Conservation (phyloP, 2,113 vertebrate genomes). For the Helogale parvula region DNA sequence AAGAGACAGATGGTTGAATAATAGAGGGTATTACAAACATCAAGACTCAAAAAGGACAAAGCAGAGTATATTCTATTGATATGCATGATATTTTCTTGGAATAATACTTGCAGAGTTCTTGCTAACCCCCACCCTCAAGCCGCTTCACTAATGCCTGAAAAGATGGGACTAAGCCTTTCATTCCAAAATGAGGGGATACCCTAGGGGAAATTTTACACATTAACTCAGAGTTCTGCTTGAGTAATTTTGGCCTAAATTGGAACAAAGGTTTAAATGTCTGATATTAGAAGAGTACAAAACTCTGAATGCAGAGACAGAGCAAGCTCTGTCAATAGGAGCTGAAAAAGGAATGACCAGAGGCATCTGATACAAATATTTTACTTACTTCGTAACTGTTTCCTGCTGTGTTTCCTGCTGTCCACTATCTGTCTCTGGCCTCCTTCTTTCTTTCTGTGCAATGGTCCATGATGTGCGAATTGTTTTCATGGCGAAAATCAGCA, state of each 20-base stretch:
- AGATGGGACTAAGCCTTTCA: constrained; percentile 40
- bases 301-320: neutral
- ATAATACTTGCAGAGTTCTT: constrained; percentile 29
- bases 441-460: constrained; percentile 35
- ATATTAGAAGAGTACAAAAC: constrained; percentile 33
- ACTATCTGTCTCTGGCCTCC: neutral
- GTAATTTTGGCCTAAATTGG: constrained; percentile 66
- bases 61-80: neutral
- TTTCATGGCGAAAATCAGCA: constrained; percentile 25
- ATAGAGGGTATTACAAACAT: neutral
- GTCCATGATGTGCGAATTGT: neutral
- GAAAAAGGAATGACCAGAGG: neutral
- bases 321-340: neutral
- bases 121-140: neutral
- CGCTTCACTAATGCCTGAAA: constrained; percentile 35
- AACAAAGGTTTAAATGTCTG: constrained; percentile 69
- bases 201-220: constrained; percentile 66
- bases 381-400: neutral
- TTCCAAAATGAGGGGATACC: constrained; percentile 59
- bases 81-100: constrained; percentile 57
- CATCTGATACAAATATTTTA: neutral
- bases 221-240: constrained; percentile 68
- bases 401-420: constrained; percentile 32
- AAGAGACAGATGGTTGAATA: constrained; percentile 39
- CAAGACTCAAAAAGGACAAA: neutral